Conservation (phyloP, 2,113 vertebrate genomes). For the Eolophus roseicapilla region DNA sequence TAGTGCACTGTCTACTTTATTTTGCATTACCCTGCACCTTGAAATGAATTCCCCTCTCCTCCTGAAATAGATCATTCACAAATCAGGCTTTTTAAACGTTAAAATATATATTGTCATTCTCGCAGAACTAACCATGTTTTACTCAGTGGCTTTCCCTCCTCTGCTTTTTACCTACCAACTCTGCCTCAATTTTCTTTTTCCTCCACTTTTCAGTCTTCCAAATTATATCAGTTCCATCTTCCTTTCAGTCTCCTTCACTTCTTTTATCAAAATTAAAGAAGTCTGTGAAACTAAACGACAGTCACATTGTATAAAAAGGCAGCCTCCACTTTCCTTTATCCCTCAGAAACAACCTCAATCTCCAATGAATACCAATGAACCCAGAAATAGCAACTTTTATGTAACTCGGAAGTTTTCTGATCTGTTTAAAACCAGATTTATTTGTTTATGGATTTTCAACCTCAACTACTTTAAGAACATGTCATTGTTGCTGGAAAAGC, state of each 20-base stretch:
- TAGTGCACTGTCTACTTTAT: neutral
- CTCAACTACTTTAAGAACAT: neutral
- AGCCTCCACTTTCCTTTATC: neutral
- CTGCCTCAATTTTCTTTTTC: neutral
- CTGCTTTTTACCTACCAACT: neutral
- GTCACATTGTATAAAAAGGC: neutral
- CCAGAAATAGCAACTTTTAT: neutral
- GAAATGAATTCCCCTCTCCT: neutral
- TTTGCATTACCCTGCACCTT: neutral
- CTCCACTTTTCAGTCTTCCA: neutral
- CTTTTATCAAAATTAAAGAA: neutral
- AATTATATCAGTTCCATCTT: neutral
- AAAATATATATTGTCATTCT: neutral
- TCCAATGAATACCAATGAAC: neutral
- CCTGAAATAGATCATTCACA: neutral
- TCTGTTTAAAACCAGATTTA: neutral
- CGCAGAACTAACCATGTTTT: neutral
- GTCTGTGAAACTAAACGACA: neutral
- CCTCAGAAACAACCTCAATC: neutral
- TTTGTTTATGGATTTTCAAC: neutral
- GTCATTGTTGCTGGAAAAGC: neutral
- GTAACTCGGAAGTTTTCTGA: neutral
- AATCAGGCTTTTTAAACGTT: neutral
- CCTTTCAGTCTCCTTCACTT: neutral
- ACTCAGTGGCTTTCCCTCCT: neutral